Percentiles rank a stretch among this genome's conserved stretches.
These are phyloP conservation scores for Daboia siamensis DNA, from an alignment of 2,113 vertebrate genomes.

Conservation along the genomic window DNA sequence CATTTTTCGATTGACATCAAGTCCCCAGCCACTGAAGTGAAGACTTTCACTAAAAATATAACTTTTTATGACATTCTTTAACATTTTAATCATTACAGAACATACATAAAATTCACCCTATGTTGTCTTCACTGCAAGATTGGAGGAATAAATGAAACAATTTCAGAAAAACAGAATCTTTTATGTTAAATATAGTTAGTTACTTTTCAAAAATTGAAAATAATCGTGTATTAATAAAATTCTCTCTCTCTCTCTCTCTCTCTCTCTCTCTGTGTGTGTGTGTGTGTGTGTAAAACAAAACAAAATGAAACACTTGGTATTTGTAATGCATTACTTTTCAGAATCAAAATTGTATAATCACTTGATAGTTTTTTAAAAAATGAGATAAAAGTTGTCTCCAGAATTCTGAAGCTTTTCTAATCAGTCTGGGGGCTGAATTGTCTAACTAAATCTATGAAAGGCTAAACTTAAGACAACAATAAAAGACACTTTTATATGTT, in stretches of 20 bases:
- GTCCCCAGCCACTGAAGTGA: constrained; percentile 70
- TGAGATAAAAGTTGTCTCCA: constrained; percentile 28
- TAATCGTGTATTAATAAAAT: neutral
- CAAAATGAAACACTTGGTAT: neutral
- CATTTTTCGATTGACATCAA: constrained; percentile 77
- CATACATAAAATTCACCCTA: constrained; percentile 54
- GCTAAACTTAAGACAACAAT: neutral
- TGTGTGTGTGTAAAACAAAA: neutral
- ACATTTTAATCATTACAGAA: constrained; percentile 66
- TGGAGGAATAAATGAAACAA: constrained; percentile 22
- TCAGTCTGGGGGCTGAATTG: constrained; percentile 32
- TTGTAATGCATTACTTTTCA: neutral
- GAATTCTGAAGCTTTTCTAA: constrained; percentile 23
- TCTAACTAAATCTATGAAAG: neutral
- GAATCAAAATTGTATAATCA: neutral
- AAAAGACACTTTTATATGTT: neutral
- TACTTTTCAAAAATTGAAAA: constrained; percentile 3
- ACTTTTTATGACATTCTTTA: constrained; percentile 70
- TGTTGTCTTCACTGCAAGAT: constrained; percentile 52
- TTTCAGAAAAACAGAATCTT: neutral
- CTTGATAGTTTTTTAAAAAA: neutral
- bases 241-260: too few species aligned
- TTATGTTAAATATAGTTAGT: neutral
- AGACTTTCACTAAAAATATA: constrained; percentile 68
- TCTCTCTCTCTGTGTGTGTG: neutral